Base-by-base conservation (phyloP, 1,140 invertebrate species). In the Saxidomus purpurata region DNA sequence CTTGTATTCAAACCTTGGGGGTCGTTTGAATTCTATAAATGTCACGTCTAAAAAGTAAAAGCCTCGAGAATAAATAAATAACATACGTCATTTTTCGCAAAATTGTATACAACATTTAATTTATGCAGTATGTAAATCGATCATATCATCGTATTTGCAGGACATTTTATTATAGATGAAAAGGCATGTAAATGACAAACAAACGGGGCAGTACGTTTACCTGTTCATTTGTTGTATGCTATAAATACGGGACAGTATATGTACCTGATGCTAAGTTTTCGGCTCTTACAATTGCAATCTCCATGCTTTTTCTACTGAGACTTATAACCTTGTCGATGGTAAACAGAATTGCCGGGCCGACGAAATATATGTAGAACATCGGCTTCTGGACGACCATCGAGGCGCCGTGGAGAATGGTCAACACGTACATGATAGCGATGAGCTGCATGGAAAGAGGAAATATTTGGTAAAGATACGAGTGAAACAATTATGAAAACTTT, bases 1-100 rank as follows among this genome's bases (percentile, higher is more conserved):
- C 17, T 99, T 96, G 96, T 99, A 99, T 95, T 99, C 99, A 90
- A 99, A 97, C 95, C 99, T 99, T 0, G 98, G 98, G 8, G 99
- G 99, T 40, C 99, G 94, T 43, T 96, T 96, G 92, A 97, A 97
- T 89, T 97, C 96, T n/a, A 97, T 94, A 91, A 96, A 96, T 1
- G 96, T 97, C 11, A 97, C 96, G 94, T 97, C 97, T 96, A 81
- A 61, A 92, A 90, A 85, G 36, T 3, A 55, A 31, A 79, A 8
- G 34, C n/a, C n/a, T n/a, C n/a, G n/a, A n/a, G n/a, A n/a, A n/a
- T n/a, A n/a, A n/a, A n/a, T n/a, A n/a, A n/a, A n/a, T n/a, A n/a
- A n/a, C n/a, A n/a, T n/a, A n/a, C n/a, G n/a, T n/a, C n/a, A n/a
- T n/a, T n/a, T n/a, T n/a, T n/a, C n/a, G n/a, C n/a, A n/a, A n/a